phyloP scores from a whole-genome alignment of 1,140 invertebrate species.

The Ctenoplectra terminalis region DNA sequence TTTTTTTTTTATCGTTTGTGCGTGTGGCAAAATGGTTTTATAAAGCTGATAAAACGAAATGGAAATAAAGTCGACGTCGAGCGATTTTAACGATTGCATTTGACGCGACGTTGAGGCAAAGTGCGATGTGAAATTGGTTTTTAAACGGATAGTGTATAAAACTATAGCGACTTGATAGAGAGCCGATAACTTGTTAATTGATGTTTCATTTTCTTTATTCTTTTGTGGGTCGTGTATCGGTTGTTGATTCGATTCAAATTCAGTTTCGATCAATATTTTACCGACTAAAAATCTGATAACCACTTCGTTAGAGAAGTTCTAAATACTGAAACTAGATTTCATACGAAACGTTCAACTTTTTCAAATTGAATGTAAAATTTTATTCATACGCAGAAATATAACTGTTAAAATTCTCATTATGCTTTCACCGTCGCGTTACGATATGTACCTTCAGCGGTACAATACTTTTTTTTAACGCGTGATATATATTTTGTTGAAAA shows the following conservation, averaged over 20 bases:
- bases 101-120: background rate
- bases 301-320: too few relatives aligned
- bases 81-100: too few relatives aligned
- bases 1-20: background rate
- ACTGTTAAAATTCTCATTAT: too few relatives aligned
- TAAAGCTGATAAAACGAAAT: background rate
- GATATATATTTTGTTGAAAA: background rate
- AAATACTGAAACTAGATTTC: too few relatives aligned
- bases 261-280: too few relatives aligned
- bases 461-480: conserved; percentile 4
- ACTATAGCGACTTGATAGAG: background rate
- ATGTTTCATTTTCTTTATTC: background rate
- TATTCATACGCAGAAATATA: too few relatives aligned
- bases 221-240: too few relatives aligned
- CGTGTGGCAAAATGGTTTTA: background rate
- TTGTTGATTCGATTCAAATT: background rate
- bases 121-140: background rate
- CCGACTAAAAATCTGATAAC: too few relatives aligned
- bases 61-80: background rate
- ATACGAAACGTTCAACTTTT: background rate
- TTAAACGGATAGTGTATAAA: background rate
- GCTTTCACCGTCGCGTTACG: too few relatives aligned
- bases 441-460: too few relatives aligned
- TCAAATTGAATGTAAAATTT: background rate
- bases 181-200: background rate